These are phyloP conservation scores for Gadus chalcogrammus DNA, from an alignment of 2,113 vertebrate genomes.

Conservation along the genomic window DNA sequence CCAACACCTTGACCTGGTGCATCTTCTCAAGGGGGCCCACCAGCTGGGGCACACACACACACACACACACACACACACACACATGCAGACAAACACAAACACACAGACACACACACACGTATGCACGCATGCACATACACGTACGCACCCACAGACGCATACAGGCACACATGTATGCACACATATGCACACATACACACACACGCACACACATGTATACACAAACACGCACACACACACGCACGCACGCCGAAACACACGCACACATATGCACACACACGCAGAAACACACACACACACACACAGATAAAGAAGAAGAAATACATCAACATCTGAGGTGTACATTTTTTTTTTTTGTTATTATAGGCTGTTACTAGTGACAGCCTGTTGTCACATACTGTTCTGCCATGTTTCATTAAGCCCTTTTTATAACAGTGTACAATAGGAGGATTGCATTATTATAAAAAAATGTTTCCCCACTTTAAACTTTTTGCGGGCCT, in stretches of 20 bases:
- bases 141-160: neutral
- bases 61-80: neutral
- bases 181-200: neutral
- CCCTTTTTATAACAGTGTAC: too few species aligned
- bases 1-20: slow-evolving; percentile 78
- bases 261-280: neutral
- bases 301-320: neutral
- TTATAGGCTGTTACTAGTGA: too few species aligned
- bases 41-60: slow-evolving; percentile 67
- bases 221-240: neutral
- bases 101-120: neutral
- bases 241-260: neutral
- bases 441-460: too few species aligned
- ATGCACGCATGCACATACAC: neutral
- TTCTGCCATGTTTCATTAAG: too few species aligned
- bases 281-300: neutral
- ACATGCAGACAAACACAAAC: neutral
- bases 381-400: too few species aligned
- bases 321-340: neutral
- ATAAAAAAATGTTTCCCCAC: slow-evolving; percentile 63
- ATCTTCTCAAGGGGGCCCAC: slow-evolving; percentile 76
- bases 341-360: too few species aligned
- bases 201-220: neutral
- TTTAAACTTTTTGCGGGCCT: slow-evolving; percentile 89
- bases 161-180: too few species aligned